Conservation (phyloP, 1,140 invertebrate species). For the Mizuhopecten yessoensis region DNA sequence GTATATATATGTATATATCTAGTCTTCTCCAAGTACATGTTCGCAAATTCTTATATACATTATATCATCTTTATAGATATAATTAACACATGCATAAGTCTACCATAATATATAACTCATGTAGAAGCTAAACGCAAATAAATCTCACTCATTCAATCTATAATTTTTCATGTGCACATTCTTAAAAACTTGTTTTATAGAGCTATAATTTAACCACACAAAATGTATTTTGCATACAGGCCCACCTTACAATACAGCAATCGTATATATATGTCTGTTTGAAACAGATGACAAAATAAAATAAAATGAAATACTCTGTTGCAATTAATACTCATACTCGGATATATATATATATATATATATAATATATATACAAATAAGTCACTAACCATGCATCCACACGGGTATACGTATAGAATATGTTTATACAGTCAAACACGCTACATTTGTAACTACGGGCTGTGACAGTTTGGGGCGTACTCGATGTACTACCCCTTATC, state of each 20-base stretch:
- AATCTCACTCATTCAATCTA: not conserved
- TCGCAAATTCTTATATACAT: not conserved
- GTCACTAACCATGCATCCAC: constrained; percentile 17
- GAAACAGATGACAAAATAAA: constrained; percentile 1
- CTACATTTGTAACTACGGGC: not conserved
- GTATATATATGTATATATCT: too few species aligned
- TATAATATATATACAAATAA: too few species aligned
- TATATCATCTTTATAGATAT: not conserved
- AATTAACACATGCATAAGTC: constrained; percentile 6
- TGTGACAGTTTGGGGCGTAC: not conserved
- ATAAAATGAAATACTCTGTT: not conserved
- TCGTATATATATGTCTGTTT: not conserved
- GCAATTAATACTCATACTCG: not conserved
- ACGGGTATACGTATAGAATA: not conserved
- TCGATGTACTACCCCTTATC: not conserved
- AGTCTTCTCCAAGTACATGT: not conserved
- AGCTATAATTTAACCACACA: not conserved
- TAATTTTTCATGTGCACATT: not conserved
- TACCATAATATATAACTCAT: not conserved
- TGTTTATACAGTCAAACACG: not conserved
- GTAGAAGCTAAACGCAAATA: not conserved
- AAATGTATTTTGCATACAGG: not conserved
- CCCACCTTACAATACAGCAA: not conserved
- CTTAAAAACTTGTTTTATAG: not conserved
- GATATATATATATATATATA: not conserved